phyloP scores from a whole-genome alignment of 2,797 vertebrate species.

The Bovichtus variegatus region DNA sequence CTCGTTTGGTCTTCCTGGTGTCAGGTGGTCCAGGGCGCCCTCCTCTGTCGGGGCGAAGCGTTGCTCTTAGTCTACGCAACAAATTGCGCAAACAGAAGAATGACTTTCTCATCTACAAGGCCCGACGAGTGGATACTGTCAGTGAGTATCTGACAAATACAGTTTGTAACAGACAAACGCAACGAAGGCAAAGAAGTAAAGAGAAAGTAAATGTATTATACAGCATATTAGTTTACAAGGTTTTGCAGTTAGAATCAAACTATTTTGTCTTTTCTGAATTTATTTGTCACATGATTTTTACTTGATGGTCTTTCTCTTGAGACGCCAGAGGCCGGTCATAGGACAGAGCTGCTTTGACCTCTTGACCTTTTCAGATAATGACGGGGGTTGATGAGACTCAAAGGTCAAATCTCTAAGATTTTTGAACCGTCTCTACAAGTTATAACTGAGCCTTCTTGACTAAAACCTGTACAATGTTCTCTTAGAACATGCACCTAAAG shows the following conservation, averaged over 20 bases:
- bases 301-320: background rate
- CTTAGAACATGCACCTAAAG: no score
- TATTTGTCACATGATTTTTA: background rate
- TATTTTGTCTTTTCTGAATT: background rate
- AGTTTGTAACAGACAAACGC: background rate
- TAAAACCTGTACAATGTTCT: background rate
- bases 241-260: background rate
- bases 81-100: slow-evolving; percentile 95
- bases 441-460: background rate
- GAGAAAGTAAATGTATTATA: background rate
- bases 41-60: slow-evolving; percentile 91
- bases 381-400: background rate
- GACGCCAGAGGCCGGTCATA: background rate
- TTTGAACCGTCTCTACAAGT: background rate
- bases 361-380: background rate
- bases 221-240: background rate
- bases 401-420: slow-evolving; percentile 8
- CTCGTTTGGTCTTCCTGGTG: slow-evolving; percentile 96
- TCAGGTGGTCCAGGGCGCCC: slow-evolving; percentile 92
- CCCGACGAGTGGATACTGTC: slow-evolving; percentile 92
- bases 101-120: slow-evolving; percentile 95
- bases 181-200: background rate
- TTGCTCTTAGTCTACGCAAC: slow-evolving; percentile 90
- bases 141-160: slow-evolving; percentile 86
- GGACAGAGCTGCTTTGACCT: background rate